These are phyloP conservation scores for Chrysomela aeneicollis DNA, from an alignment of 2,888 invertebrate genomes.

Conservation along the genomic window DNA sequence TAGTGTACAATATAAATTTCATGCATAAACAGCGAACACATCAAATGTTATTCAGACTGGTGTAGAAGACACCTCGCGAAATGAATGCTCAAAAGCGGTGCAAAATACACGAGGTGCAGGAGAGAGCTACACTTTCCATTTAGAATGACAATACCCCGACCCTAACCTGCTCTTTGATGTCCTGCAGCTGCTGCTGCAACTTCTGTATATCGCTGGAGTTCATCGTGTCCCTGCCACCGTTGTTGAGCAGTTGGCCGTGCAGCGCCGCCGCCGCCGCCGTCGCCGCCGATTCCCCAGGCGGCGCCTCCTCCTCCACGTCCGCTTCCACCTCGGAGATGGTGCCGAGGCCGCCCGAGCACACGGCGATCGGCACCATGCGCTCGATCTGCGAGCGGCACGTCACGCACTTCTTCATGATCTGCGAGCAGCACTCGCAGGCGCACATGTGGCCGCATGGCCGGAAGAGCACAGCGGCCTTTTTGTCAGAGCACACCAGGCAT, in stretches of 20 bases:
- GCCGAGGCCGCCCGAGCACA: slow-evolving; percentile 59
- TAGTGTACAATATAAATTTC: too few relatives aligned
- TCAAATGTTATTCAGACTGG: too few relatives aligned
- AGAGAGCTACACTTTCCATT: too few relatives aligned
- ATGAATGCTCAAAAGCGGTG: too few relatives aligned
- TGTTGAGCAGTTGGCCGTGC: slow-evolving; percentile 68
- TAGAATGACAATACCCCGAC: slow-evolving; percentile 22
- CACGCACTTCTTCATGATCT: slow-evolving; percentile 97
- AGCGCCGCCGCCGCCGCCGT: slow-evolving; percentile 21
- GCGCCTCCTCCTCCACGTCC: slow-evolving; percentile 62
- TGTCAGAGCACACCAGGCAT: slow-evolving; percentile 95
- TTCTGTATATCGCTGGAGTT: slow-evolving; percentile 85
- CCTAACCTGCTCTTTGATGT: slow-evolving; percentile 96
- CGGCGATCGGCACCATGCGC: slow-evolving; percentile 67
- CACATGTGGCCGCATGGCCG: slow-evolving; percentile 96
- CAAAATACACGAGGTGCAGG: too few relatives aligned
- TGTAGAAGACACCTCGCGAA: too few relatives aligned
- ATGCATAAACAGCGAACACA: too few relatives aligned
- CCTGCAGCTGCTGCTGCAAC: slow-evolving; percentile 92
- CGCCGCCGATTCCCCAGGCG: slow-evolving; percentile 58
- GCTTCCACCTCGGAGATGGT: slow-evolving; percentile 64
- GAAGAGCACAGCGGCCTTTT: slow-evolving; percentile 90
- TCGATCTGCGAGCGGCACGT: slow-evolving; percentile 90
- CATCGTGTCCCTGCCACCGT: slow-evolving; percentile 73
- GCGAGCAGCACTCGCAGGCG: slow-evolving; percentile 89